Evolutionary conservation across 1,140 invertebrate genomes (phyloP).

Genomic region (Hypothenemus hampei): DNA sequence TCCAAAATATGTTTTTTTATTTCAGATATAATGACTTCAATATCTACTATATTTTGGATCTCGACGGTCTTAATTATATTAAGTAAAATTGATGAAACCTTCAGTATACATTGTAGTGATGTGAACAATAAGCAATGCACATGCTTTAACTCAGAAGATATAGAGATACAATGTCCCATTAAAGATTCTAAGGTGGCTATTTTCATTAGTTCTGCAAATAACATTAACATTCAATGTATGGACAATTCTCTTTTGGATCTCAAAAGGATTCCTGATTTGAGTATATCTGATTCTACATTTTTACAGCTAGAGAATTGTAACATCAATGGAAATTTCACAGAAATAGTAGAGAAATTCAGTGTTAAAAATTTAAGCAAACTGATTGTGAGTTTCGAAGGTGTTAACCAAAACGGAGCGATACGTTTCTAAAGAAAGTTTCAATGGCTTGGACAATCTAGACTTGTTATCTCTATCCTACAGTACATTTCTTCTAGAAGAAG

Average conservation of each 20-base stretch:
- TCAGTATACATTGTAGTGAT: too few relatives aligned
- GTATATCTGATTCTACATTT: background rate
- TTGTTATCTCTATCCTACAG: background rate
- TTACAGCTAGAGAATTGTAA: conserved; percentile 12
- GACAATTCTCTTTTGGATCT: background rate
- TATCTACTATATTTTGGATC: too few relatives aligned
- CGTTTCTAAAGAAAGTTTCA: conserved; percentile 3
- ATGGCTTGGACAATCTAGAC: conserved; percentile 3
- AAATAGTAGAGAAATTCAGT: conserved; percentile 6
- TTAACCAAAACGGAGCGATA: too few relatives aligned
- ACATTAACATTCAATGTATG: conserved; percentile 2
- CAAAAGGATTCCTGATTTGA: background rate
- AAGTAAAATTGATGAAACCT: too few relatives aligned
- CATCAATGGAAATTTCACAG: conserved; percentile 3
- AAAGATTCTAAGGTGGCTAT: background rate
- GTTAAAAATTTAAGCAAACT: conserved; percentile 1
- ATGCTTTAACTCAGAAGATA: background rate
- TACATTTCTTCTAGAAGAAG: background rate
- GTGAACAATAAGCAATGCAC: background rate
- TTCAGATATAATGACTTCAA: too few relatives aligned
- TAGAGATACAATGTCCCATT: conserved; percentile 4
- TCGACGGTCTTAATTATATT: too few relatives aligned
- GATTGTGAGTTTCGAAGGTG: conserved; percentile 1
- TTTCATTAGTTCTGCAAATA: background rate
- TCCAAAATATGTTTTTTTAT: too few relatives aligned